Base-by-base conservation (phyloP, 1,140 invertebrate species). In the Penaeus indicus region DNA sequence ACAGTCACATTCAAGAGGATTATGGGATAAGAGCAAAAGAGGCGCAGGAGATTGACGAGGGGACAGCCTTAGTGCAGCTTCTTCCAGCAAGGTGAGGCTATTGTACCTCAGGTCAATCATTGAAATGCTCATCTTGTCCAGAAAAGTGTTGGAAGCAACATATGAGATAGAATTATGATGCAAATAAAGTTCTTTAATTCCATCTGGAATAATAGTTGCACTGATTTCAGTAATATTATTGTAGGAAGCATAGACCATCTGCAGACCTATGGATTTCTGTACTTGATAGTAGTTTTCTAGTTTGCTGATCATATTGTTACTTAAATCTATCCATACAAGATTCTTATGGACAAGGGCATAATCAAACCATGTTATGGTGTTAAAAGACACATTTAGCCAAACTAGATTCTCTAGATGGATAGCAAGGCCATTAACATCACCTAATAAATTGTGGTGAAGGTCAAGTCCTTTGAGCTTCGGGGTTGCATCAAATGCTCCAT, bases 1-100 rank as follows among this genome's bases (percentile, higher is more conserved):
- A 93, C 97, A 98, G 92, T 98, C 97, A 92, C 97, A 98, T 91
- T 97, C 95, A 93, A 98, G 97, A 0, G 96, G 96, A 93, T 98
- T 98, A 5, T 96, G 96, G 67, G 96, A 96, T 72, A 97, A 94
- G 92, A 97, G 97, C 92, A 97, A 96, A 86, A 97, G 93, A 1
- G 94, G 94, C 90, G 95, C 95, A 27, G 85, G 83, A 21, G 88
- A 80, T 1, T 89, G 85, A 25, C 86, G 84, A n/a, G 90, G 86
- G 38, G 89, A 91, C 16, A 98, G 93, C 54, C 96, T 94, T 84
- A 97, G 93, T 87, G 96, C 95, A 90, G 96, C 95, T 90, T 97
- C 93, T 90, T 97, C 96, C 93, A 98, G 93, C 90, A 95, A 96
- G 85, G 95, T 95, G 92, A 98, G 93, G 92, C 96, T 95, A 93